Evolutionary conservation across 2,888 invertebrate genomes (phyloP), one percentile per base, ranked within the genome.

Genomic region (Omphaloscelis lunosa): DNA sequence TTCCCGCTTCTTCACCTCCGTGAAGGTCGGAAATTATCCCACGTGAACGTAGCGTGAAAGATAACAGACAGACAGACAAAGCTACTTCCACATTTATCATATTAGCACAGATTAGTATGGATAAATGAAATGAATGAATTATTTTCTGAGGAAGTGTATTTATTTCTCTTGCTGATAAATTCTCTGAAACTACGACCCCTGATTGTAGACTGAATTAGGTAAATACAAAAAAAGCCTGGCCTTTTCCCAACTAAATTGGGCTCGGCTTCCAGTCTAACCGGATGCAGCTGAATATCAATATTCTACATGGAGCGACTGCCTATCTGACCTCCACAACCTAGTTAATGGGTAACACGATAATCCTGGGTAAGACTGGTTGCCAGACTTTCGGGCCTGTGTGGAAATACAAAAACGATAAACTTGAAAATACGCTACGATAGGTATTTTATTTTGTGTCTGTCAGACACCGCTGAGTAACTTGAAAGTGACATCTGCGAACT

Each of bases 401-500:
- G 12, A 17, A 17, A 15, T 5, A 53, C 8, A 56, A 17, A 56
- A 34, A 27, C 17, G 4, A 17, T n/a, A 17, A 27, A 39, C 20
- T 17, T 29, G 0, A n/a, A 51, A 77, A 59, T 6, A 41, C 48
- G 29, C 17, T 12, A 27, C 15, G 17, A 34, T n/a, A 34, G 34
- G 34, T 3, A 72, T n/a, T 74, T 77, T 53, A 72, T 65, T 79
- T 61, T 29, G 34, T 59, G 45, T 51, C 41, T 62, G n/a, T 12
- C 12, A 41, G 39, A 71, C 48, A 27, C 23, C 51, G 39, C 20
- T 29, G 23, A 66, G 70, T 5, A 59, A 63, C 71, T 71, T 69
- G 39, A 77, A 80, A 76, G 82, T 82, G 77, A 73, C 80, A 79
- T 83, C 83, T 84, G 87, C 76, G 65, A 77, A 75, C 82, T 78